Conservation (phyloP, 2,113 vertebrate genomes). For the Delphinapterus leucas region DNA sequence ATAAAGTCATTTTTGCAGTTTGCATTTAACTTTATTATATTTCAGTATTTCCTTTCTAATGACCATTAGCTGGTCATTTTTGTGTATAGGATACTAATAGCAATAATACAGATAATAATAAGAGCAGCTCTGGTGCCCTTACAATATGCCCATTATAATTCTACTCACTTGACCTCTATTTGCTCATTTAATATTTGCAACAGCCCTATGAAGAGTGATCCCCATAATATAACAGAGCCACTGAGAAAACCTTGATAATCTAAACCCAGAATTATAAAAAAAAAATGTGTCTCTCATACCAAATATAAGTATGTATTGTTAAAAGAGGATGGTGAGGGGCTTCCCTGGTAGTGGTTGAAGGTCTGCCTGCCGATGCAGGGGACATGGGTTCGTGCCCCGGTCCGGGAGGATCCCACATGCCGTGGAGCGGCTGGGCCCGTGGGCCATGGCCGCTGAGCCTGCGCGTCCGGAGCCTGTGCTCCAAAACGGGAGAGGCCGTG, state of each 20-base stretch:
- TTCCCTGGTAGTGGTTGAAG: too few species aligned
- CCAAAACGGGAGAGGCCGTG: accelerated
- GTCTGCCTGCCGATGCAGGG: too few species aligned
- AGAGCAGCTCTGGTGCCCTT: neutral
- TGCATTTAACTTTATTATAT: neutral
- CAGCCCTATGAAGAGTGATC: neutral
- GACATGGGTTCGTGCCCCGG: too few species aligned
- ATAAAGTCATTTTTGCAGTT: neutral
- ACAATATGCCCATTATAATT: neutral
- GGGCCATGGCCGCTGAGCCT: too few species aligned
- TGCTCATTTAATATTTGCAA: neutral
- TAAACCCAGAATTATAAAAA: neutral
- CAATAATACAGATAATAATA: neutral
- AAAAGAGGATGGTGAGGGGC: neutral
- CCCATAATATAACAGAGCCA: neutral
- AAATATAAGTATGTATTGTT: neutral
- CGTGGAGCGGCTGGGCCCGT: too few species aligned
- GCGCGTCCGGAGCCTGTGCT: too few species aligned
- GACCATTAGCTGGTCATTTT: neutral
- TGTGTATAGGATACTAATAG: neutral
- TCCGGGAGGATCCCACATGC: too few species aligned
- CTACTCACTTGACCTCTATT: neutral
- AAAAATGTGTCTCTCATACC: neutral
- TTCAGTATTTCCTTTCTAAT: neutral
- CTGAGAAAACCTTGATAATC: neutral